Conservation (phyloP, 1,140 invertebrate species). For the Halyomorpha halys region DNA sequence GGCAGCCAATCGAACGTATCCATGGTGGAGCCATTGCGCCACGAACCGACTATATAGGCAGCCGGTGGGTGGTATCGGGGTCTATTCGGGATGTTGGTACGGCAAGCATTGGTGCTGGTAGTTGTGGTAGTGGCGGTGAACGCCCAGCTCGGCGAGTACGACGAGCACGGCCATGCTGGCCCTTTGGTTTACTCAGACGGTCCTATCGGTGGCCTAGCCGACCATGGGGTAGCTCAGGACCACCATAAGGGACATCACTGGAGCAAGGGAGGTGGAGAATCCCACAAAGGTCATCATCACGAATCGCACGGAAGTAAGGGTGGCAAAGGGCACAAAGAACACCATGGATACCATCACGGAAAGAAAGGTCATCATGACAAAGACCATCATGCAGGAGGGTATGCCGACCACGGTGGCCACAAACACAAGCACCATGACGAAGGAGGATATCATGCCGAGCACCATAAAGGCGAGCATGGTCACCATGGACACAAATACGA, state of each 20-base stretch:
- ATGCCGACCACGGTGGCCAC: conserved; percentile 49
- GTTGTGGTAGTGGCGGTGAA: background rate
- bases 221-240: background rate
- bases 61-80: background rate
- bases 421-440: conserved; percentile 54
- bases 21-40: conserved; percentile 8
- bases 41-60: conserved; percentile 7
- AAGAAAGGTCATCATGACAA: conserved; percentile 56
- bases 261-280: conserved; percentile 46
- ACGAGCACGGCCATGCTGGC: background rate
- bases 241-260: conserved; percentile 29
- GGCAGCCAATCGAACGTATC: conserved; percentile 19
- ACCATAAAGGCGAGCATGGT: conserved; percentile 48
- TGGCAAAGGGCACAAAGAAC: conserved; percentile 43
- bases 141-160: too few relatives aligned
- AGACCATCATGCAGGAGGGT: conserved; percentile 51
- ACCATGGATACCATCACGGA: conserved; percentile 42
- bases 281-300: conserved; percentile 47
- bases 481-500: conserved; percentile 55
- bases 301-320: conserved; percentile 47
- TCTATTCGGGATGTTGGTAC: conserved; percentile 16
- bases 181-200: background rate
- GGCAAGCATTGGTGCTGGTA: background rate
- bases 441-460: conserved; percentile 33
- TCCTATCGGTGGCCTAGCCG: background rate